Base-by-base conservation (phyloP, 1,140 invertebrate species). In the Plodia interpunctella region DNA sequence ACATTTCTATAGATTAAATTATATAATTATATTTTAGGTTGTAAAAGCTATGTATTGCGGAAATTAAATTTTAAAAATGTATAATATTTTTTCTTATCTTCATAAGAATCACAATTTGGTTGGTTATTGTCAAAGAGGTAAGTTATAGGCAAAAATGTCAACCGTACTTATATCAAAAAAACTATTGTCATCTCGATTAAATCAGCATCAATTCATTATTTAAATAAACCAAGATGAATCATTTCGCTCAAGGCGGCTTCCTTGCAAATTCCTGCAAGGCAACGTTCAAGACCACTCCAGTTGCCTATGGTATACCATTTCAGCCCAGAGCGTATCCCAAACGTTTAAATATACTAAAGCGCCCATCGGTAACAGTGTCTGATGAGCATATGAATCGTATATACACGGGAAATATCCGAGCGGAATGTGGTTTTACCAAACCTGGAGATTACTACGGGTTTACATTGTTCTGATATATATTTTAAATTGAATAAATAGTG, bases 211-310 rank as follows among this genome's bases (percentile, higher is more conserved):
- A n/a, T n/a, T n/a, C n/a, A n/a, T n/a, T n/a, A n/a, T n/a, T n/a
- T n/a, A n/a, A n/a, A n/a, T n/a, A n/a, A n/a, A n/a, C n/a, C 11
- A 69, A 60, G 59, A 79, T 79, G 76, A 81, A 79, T 67, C 61
- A 71, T 54, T 38, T 81, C 19, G 69, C 73, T 21, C 65, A 64
- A 50, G 75, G 72, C 30, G 78, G 78, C 11, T 18, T 49, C 49
- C 59, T 78, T 15, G 57, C 60, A 4, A 72, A 67, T 11, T 70
- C 65, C 20, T 77, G 70, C 52, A 68, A 53, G 38, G 71, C 62
- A 13, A 18, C 70, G 20, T 81, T 72, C 49, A 78, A 71, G 49
- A 73, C 74, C 5, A 77, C 76, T 8, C 72, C 78, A 11, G 63
- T 59, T 13, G 60, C 55, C 25, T 20, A 35, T 15, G 62, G 59